Percentiles rank a stretch among this genome's conserved stretches.
phyloP scores from a whole-genome alignment of 2,888 invertebrate genomes.

The Steinernema scapterisci region DNA sequence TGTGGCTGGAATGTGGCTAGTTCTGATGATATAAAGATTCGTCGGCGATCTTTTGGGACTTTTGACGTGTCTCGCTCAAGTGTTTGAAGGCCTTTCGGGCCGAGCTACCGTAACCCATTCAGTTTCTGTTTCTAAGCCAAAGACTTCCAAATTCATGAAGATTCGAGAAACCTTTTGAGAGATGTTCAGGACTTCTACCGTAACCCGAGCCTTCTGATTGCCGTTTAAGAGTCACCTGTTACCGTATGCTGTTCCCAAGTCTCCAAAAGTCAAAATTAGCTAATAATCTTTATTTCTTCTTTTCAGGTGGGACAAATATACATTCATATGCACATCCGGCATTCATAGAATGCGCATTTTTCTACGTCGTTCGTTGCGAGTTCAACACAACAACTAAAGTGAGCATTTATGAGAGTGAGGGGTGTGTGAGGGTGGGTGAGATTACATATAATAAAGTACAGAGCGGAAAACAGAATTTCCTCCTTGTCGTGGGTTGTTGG shows the following conservation, averaged over 20 bases:
- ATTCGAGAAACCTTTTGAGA: too few relatives aligned
- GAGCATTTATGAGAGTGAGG: slow-evolving; percentile 30
- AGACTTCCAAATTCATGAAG: too few relatives aligned
- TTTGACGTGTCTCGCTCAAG: too few relatives aligned
- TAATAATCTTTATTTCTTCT: not conserved
- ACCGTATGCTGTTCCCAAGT: not conserved
- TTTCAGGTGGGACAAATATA: not conserved
- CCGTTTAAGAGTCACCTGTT: too few relatives aligned
- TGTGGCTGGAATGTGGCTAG: too few relatives aligned
- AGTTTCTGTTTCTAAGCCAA: too few relatives aligned
- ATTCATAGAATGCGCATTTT: slow-evolving; percentile 24
- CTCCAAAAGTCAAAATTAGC: not conserved
- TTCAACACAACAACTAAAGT: slow-evolving; percentile 22
- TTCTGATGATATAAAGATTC: too few relatives aligned
- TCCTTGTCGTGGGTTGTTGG: slow-evolving; percentile 27
- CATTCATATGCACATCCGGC: slow-evolving; percentile 25
- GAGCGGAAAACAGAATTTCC: slow-evolving; percentile 28
- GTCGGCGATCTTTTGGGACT: too few relatives aligned
- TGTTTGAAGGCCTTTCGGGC: too few relatives aligned
- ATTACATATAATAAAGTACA: not conserved
- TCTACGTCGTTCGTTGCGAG: slow-evolving; percentile 9
- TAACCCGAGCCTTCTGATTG: too few relatives aligned
- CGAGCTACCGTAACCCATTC: too few relatives aligned
- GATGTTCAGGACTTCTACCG: too few relatives aligned
- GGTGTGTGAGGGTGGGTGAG: slow-evolving; percentile 15